These are phyloP conservation scores for Philantomba maxwellii DNA, from an alignment of 2,113 vertebrate genomes.

Conservation along the genomic window DNA sequence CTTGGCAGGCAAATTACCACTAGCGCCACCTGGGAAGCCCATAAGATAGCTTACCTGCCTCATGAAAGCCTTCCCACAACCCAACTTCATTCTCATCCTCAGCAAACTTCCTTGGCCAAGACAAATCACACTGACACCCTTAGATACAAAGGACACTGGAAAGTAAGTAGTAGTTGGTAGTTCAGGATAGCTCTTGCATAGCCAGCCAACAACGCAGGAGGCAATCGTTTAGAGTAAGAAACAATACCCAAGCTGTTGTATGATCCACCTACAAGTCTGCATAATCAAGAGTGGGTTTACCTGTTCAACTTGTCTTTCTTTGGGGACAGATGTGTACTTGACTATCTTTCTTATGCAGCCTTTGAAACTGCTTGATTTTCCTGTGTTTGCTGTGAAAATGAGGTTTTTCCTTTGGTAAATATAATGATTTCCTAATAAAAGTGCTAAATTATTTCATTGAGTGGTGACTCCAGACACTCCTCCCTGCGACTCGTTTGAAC, in stretches of 20 bases:
- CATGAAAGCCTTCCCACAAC: not conserved
- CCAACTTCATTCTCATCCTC: not conserved
- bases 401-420: conserved; percentile 53
- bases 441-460: conserved; percentile 30
- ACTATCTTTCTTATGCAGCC: not conserved
- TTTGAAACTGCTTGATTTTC: conserved; percentile 35
- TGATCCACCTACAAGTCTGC: not conserved
- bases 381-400: conserved; percentile 49
- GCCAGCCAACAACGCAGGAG: not conserved
- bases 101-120: not conserved
- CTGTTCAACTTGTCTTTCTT: not conserved
- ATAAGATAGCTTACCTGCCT: not conserved
- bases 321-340: not conserved
- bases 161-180: not conserved
- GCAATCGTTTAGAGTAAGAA: not conserved
- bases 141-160: not conserved
- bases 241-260: not conserved
- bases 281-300: not conserved
- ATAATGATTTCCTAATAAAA: conserved; percentile 49
- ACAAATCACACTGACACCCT: not conserved
- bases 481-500: conserved; percentile 8
- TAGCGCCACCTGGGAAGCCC: not conserved
- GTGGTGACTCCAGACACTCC: conserved; percentile 4
- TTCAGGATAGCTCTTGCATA: not conserved
- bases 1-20: not conserved